phyloP scores from a whole-genome alignment of 2,797 vertebrate species.

The Diglossa cyanea region DNA sequence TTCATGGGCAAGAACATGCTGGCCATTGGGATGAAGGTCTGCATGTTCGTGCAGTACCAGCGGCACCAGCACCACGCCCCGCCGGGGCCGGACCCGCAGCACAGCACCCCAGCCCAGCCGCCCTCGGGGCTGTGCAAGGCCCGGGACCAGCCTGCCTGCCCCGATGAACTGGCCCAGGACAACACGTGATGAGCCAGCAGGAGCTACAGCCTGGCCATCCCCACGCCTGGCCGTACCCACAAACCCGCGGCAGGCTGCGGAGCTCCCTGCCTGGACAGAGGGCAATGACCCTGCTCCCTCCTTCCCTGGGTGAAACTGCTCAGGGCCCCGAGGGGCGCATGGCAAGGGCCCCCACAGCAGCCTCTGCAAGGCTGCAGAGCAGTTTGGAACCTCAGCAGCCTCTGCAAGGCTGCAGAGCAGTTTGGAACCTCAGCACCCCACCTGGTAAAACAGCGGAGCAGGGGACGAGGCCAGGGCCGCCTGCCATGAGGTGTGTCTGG shows the following conservation, averaged over 20 bases:
- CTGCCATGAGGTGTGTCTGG: rapidly evolving
- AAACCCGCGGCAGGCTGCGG: rapidly evolving
- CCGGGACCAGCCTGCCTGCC: conserved; percentile 77
- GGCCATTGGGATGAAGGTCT: conserved; percentile 82
- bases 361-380: neutral
- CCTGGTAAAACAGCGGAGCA: rapidly evolving
- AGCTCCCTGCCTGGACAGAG: neutral
- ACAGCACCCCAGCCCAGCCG: conserved; percentile 57
- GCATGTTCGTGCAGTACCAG: conserved; percentile 84
- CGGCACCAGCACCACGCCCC: conserved; percentile 77
- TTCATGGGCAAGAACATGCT: conserved; percentile 86
- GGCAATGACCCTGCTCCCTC: neutral
- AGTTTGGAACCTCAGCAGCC: neutral
- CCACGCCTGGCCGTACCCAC: neutral
- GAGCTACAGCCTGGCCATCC: neutral
- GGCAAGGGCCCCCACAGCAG: rapidly evolving
- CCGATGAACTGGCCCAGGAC: conserved; percentile 77
- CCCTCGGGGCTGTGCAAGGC: conserved; percentile 67
- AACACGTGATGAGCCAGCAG: conserved; percentile 78
- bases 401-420: neutral
- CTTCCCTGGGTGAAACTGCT: neutral
- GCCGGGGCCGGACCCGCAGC: conserved; percentile 71
- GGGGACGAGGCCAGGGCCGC: neutral
- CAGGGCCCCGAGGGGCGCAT: rapidly evolving
- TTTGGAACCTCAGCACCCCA: neutral